Percentiles rank a stretch among this genome's conserved stretches.
Evolutionary conservation across 2,888 invertebrate species (phyloP).

Genomic region (Pseudoips prasinana): DNA sequence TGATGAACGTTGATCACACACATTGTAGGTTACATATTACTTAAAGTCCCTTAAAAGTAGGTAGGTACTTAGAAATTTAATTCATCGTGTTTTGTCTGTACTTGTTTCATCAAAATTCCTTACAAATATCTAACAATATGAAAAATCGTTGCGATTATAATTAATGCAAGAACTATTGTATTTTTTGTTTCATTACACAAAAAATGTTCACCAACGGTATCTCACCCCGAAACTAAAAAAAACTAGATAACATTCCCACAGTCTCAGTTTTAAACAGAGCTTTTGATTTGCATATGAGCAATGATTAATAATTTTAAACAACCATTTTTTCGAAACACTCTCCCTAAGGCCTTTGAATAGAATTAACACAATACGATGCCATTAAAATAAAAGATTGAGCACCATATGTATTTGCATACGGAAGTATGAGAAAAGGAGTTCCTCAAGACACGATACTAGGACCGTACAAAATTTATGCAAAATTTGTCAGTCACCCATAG

Average conservation of each 20-base stretch:
- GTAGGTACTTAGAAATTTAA: too few species aligned
- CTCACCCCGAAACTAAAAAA: conserved; percentile 40
- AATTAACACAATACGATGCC: conserved; percentile 73
- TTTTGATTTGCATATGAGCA: conserved; percentile 67
- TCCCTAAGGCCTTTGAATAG: conserved; percentile 62
- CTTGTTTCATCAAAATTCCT: conserved; percentile 8
- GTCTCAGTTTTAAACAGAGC: conserved; percentile 42
- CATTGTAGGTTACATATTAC: too few species aligned
- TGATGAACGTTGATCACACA: too few species aligned
- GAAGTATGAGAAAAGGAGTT: conserved; percentile 68
- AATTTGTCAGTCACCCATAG: conserved; percentile 74
- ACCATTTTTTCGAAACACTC: conserved; percentile 51
- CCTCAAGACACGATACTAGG: conserved; percentile 56
- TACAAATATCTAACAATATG: conserved; percentile 13
- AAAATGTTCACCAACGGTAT: conserved; percentile 33
- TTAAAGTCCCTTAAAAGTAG: too few species aligned
- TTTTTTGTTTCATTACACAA: conserved; percentile 33
- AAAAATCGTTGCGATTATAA: conserved; percentile 23
- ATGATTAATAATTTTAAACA: conserved; percentile 71
- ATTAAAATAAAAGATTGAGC: conserved; percentile 81
- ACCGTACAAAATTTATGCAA: conserved; percentile 64
- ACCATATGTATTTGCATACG: conserved; percentile 72
- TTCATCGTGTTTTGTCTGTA: too few species aligned
- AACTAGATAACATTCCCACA: conserved; percentile 61
- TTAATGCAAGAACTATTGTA: conserved; percentile 19